Evolutionary conservation across 2,888 invertebrate species (phyloP), one percentile per base, ranked within the genome.

Genomic region (Ormyrus pomaceus): DNA sequence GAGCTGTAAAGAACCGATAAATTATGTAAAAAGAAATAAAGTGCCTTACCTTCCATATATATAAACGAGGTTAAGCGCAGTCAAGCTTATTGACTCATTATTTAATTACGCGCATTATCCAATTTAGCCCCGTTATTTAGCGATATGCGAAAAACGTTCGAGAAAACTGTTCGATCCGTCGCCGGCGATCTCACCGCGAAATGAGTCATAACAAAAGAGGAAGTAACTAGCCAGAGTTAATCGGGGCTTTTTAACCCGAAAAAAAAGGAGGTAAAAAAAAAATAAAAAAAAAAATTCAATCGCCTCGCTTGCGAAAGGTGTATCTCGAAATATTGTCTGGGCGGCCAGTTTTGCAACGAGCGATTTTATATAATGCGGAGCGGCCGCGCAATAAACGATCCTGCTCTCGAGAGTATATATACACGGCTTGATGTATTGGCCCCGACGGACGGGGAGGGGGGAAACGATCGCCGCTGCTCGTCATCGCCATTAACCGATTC

Each of bases 401-500:
- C 83, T 80, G 80, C 84, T 82, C 83, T 86, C 83, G 87, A 88
- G 88, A 85, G 87, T 85, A 34, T 4, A 87, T 85, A 85, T 19
- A 19, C 19, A 19, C 19, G 50, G 19, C 53, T 56, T 74, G 77
- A 74, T 74, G 61, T 70, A 74, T 84, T 86, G 88, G 88, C 87
- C 87, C 34, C 34, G 34, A 4, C 34, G 34, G 34, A 2, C 34
- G 34, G 3, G 34, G 34, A 2, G 86, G 89, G 89, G 13, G 13
- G 13, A 13, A 13, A 13, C 13, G 13, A 89, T 89, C 89, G 88
- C 86, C 86, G 87, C 87, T 84, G 89, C 87, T 89, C 89, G 89
- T 90, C 90, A 89, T 89, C 89, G 89, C 90, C 88, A 89, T 90
- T 90, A 90, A 90, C 87, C 87, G 88, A 89, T 89, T 89, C 88